Base-by-base conservation (phyloP, 2,888 invertebrate species). In the Sarcophaga rosellei region DNA sequence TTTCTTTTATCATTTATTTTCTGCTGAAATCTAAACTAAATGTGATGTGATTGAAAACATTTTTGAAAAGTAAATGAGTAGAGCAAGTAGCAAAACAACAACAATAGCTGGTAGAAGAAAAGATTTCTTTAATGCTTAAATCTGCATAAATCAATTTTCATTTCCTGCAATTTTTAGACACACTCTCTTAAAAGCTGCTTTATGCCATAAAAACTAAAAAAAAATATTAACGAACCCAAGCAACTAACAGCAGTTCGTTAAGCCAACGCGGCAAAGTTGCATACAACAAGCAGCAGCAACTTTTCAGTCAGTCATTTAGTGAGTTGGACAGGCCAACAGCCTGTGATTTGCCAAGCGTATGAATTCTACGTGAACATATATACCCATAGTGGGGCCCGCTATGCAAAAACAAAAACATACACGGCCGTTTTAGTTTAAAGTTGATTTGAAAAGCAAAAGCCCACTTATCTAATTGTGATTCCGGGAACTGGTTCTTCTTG, bases 401-500 rank as follows among this genome's bases (percentile, higher is more conserved):
- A 25, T 25, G 6, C 25, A 66, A 44, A 62, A 35, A 17, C n/a
- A 65, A 44, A 65, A 35, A 17, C 17, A 10, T 65, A 57, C 63
- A 8, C 62, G 68, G 70, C 61, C 63, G 73, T 68, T 15, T 63
- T 59, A 82, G 59, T 77, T 57, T 61, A 11, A 8, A 15, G 23
- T 59, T 35, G 35, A 10, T 10, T 35, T 35, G 35, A 35, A 35
- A 35, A 53, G 61, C 68, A 70, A 72, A 81, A 86, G 57, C 78
- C 78, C 86, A 78, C 86, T 86, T 86, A 81, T 84, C 84, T 84
- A 86, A 86, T 86, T 86, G 86, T 75, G 72, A 81, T 84, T 81
- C 84, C 86, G 78, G 84, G 84, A 86, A 86, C 86, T 84, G 81
- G 86, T 86, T 86, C 84, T 78, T 84, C 84, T 86, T 86, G 86